phyloP scores from a whole-genome alignment of 2,113 vertebrate species.

The Gymnarchus niloticus region DNA sequence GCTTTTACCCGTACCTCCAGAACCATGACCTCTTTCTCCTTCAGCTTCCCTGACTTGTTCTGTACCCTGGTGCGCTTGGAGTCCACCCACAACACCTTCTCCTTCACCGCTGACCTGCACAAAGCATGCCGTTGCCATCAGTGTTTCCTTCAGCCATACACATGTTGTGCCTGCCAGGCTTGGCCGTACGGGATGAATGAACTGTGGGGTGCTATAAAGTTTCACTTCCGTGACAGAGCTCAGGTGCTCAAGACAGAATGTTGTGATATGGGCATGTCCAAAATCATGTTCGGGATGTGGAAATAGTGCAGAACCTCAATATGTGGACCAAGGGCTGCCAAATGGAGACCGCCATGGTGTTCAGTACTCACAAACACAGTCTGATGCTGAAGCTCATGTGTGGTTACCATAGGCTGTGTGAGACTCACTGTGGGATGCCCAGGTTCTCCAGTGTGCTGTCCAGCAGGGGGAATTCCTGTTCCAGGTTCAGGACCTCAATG shows the following conservation, averaged over 20 bases:
- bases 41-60: slow-evolving; percentile 59
- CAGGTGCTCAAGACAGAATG: neutral
- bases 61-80: slow-evolving; percentile 60
- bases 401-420: neutral
- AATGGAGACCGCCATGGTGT: neutral
- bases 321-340: neutral
- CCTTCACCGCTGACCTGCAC: slow-evolving; percentile 60
- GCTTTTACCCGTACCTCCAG: slow-evolving; percentile 64
- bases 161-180: neutral
- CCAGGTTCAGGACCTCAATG: slow-evolving; percentile 45
- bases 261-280: neutral
- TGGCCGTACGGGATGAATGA: neutral
- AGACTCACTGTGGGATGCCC: slow-evolving; percentile 64
- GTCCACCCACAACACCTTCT: slow-evolving; percentile 64
- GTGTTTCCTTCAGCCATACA: neutral
- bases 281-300: neutral
- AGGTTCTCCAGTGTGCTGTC: slow-evolving; percentile 61
- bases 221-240: neutral
- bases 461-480: slow-evolving; percentile 60
- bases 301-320: neutral
- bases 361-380: neutral
- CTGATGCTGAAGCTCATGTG: neutral
- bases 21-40: slow-evolving; percentile 62
- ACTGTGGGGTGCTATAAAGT: neutral
- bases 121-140: neutral